Evolutionary conservation across 2,113 vertebrate species (phyloP).

Genomic region (Varanus komodoensis): DNA sequence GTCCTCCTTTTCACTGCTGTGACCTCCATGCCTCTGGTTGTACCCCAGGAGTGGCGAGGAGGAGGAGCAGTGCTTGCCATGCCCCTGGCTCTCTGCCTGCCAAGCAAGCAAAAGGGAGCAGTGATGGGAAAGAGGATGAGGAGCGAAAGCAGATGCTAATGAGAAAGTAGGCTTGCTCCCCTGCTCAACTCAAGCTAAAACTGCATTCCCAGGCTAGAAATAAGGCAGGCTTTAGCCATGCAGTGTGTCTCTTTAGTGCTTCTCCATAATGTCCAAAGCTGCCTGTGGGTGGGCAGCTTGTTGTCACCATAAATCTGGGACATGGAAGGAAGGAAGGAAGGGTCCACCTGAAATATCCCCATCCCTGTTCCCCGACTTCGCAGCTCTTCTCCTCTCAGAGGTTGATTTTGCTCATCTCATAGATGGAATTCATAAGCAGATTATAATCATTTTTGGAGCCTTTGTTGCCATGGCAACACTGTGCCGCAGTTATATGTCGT

Average conservation of each 20-base stretch:
- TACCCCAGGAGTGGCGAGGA: no score
- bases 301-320: conserved; percentile 36
- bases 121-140: neutral
- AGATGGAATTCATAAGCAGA: conserved; percentile 75
- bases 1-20: no score
- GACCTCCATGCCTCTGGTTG: no score
- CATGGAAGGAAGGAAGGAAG: conserved; percentile 37
- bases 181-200: neutral
- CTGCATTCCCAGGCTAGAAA: neutral
- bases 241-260: neutral
- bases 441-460: conserved; percentile 76
- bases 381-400: conserved; percentile 57
- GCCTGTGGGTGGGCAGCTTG: neutral
- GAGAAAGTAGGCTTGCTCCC: neutral
- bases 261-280: neutral
- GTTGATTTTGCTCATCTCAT: conserved; percentile 74
- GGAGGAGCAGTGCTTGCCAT: no score
- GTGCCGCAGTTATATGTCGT: conserved; percentile 60
- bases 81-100: no score
- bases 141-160: neutral
- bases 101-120: no score
- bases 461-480: conserved; percentile 79
- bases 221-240: neutral
- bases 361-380: conserved; percentile 44
- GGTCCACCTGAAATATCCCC: conserved; percentile 56